Evolutionary conservation across 2,113 vertebrate genomes (phyloP), one percentile per base, ranked within the genome.

Genomic region (Nothocercus nigrocapillus): DNA sequence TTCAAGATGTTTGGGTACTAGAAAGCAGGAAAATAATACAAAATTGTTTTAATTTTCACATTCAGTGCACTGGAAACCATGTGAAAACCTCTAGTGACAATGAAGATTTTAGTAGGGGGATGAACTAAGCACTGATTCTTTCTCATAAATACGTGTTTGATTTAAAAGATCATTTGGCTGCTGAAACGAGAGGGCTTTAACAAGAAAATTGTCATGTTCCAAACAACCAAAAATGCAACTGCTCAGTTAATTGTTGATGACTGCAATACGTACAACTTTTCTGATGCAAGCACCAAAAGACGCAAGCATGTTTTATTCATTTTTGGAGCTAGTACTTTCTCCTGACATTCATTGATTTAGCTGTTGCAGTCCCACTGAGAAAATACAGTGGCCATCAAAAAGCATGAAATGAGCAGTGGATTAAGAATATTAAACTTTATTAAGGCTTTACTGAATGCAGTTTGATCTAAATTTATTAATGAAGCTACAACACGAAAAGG

Each of bases 231-330:
- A n/a, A 79, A 22, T 3, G 30, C 63, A 75, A 27, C 30, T 30
- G 12, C 38, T 2, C 12, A 34, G 59, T 30, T 16, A 18, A 8
- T 9, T 22, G 32, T 11, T 0, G 0, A 32, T 6, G 36, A 85
- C 47, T 1, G 1, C 56, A 16, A 17, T 0, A 16, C 7, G 8
- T 7, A 5, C 14, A 18, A 5, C 56, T 68, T 66, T 38, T 5
- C 18, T 58, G 54, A 58, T 18, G 54, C 28, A 32, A 58, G 44
- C 21, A 32, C 32, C 64, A 47, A 45, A 20, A 84, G 30, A 30
- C 4, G 17, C 0, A 5, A 90, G 32, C 10, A 21, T 32, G 1
- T 7, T 34, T 8, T 3, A 13, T 5, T 51, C 49, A 4, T 4
- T 77, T 81, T 19, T 58, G 58, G 36, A 68, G 51, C 42, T 0